A percentile compares a stretch with the other conserved stretches of the same genome.
Evolutionary conservation across 2,888 invertebrate species (phyloP).

Genomic region (Limnephilus auricula): DNA sequence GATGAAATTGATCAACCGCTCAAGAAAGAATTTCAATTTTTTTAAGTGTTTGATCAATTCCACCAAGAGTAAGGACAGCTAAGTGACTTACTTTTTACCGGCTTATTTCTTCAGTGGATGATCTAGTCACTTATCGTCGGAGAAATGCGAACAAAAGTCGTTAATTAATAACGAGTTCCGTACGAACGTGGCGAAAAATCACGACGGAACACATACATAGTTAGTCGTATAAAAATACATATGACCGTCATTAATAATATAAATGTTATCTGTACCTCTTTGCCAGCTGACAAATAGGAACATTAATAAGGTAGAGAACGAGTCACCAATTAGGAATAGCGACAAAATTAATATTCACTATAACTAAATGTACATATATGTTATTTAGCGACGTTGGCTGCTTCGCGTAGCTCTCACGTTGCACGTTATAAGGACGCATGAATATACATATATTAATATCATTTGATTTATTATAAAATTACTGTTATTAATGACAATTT

Average conservation of each 20-base stretch:
- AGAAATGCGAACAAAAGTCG: not conserved
- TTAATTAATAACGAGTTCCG: not conserved
- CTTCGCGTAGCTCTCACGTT: not conserved
- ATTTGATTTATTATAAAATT: not conserved
- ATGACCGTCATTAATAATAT: constrained; percentile 31
- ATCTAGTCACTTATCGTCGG: too few species aligned
- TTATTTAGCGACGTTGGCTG: not conserved
- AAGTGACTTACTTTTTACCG: too few species aligned
- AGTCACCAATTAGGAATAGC: constrained; percentile 2
- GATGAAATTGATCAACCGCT: too few species aligned
- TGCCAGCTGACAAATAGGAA: constrained; percentile 81
- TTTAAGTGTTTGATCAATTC: too few species aligned
- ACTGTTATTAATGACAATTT: too few species aligned
- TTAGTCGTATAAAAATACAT: not conserved
- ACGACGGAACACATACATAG: not conserved
- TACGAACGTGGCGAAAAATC: not conserved
- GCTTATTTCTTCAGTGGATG: too few species aligned
- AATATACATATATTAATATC: not conserved
- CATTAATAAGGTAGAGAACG: constrained; percentile 76
- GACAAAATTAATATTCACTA: not conserved
- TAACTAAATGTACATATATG: not conserved
- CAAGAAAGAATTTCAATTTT: too few species aligned
- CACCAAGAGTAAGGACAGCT: too few species aligned
- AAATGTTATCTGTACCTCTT: constrained; percentile 70
- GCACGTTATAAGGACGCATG: not conserved